A percentile compares a stretch with the other conserved stretches of the same genome.
These are phyloP conservation scores for Drosophila sproati DNA, from an alignment of 1,140 invertebrate species.

Conservation along the genomic window DNA sequence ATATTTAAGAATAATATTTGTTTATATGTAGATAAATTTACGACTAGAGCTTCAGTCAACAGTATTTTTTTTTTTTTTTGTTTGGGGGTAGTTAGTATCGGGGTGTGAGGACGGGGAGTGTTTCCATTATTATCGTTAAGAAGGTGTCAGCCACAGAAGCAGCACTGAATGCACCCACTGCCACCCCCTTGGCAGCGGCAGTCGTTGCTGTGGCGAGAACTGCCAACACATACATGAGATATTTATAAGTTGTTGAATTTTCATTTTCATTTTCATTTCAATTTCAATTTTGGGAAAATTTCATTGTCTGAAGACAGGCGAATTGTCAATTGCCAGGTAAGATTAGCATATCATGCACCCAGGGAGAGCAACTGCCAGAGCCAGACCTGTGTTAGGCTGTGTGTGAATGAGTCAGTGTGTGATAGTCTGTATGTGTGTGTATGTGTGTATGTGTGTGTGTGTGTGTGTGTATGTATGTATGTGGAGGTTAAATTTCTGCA, in stretches of 20 bases:
- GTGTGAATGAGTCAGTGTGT: not conserved
- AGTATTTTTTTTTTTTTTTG: conserved; percentile 9
- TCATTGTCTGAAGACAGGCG: conserved; percentile 72
- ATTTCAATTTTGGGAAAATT: conserved; percentile 71
- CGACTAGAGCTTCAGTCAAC: conserved; percentile 44
- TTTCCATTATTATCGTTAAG: conserved; percentile 56
- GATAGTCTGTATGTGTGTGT: not conserved
- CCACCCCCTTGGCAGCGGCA: conserved; percentile 6
- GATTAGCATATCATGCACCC: conserved; percentile 71
- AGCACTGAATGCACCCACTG: conserved; percentile 11
- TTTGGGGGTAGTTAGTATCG: not conserved
- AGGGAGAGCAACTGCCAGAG: conserved; percentile 28
- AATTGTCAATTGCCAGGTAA: conserved; percentile 67
- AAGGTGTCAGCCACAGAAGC: conserved; percentile 67
- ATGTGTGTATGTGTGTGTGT: not conserved
- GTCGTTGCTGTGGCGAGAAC: conserved; percentile 19
- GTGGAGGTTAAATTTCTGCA: not conserved
- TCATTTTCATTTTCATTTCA: conserved; percentile 67
- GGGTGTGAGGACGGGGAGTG: conserved; percentile 22
- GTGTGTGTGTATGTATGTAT: not conserved
- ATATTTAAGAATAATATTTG: conserved; percentile 82
- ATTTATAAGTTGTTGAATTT: conserved; percentile 77
- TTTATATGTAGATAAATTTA: conserved; percentile 79
- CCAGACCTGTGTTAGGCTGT: not conserved
- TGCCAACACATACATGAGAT: conserved; percentile 44